Conservation (phyloP, 2,888 invertebrate genomes). For the Seladonia tumulorum region DNA sequence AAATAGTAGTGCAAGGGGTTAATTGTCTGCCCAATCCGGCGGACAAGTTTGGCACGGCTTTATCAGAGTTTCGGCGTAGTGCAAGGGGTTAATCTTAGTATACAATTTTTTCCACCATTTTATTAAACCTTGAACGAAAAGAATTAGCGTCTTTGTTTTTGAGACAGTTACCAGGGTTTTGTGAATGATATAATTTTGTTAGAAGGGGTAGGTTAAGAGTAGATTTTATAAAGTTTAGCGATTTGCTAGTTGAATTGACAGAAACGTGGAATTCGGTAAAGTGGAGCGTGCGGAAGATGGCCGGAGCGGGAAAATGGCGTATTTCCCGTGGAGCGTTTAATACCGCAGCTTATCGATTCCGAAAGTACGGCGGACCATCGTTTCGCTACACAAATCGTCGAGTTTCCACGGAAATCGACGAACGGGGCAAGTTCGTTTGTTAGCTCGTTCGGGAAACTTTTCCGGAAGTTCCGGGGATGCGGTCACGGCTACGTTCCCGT, state of each 20-base stretch:
- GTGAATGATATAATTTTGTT: neutral
- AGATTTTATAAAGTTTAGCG: neutral
- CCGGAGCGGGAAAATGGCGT: conserved; percentile 24
- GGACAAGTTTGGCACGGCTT: too few species aligned
- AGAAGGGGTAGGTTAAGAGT: neutral
- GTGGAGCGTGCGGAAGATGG: conserved; percentile 14
- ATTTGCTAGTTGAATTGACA: neutral
- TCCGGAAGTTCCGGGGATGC: conserved; percentile 37
- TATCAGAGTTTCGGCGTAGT: too few species aligned
- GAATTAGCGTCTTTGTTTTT: neutral
- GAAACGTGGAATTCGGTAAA: neutral
- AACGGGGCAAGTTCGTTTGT: conserved; percentile 59
- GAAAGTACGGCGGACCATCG: conserved; percentile 32
- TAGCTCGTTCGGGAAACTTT: conserved; percentile 59
- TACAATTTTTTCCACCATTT: too few species aligned
- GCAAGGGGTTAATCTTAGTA: too few species aligned
- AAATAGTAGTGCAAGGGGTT: too few species aligned
- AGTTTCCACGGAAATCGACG: conserved; percentile 38
- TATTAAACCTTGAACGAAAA: neutral
- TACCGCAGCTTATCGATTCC: conserved; percentile 52
- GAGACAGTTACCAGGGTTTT: neutral
- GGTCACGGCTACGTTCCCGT: conserved; percentile 18
- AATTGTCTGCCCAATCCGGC: too few species aligned
- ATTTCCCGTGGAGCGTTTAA: conserved; percentile 43
- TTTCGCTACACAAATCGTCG: conserved; percentile 62